Conservation (phyloP, 2,888 invertebrate species). For the Myopa testacea region DNA sequence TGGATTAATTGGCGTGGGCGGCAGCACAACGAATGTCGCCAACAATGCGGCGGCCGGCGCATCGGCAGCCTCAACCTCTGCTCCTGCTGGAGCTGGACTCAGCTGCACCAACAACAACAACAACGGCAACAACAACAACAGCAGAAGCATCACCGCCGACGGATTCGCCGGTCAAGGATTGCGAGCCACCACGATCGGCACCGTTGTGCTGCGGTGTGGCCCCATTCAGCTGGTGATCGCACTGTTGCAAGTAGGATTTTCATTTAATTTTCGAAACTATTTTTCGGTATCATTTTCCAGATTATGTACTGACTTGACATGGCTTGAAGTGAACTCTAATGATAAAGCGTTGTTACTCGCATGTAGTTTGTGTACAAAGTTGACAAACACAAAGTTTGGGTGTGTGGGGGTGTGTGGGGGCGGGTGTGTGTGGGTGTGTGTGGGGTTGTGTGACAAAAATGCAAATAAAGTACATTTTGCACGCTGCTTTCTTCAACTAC, state of each 20-base stretch:
- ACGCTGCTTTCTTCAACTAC: not conserved
- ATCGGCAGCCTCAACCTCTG: slow-evolving; percentile 13
- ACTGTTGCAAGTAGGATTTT: slow-evolving; percentile 79
- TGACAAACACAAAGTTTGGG: not conserved
- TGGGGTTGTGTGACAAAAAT: slow-evolving; percentile 1
- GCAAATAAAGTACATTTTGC: no score
- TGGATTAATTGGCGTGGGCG: slow-evolving; percentile 42
- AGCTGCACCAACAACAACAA: slow-evolving; percentile 28
- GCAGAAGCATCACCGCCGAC: slow-evolving; percentile 18
- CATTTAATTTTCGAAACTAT: not conserved
- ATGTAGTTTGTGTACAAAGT: not conserved
- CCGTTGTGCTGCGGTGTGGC: slow-evolving; percentile 90
- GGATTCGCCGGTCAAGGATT: slow-evolving; percentile 49
- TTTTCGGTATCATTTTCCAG: not conserved
- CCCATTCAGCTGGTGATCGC: slow-evolving; percentile 88
- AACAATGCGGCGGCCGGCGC: not conserved
- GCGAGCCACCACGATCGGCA: slow-evolving; percentile 86
- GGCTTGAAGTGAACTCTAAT: slow-evolving; percentile 26
- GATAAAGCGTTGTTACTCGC: slow-evolving; percentile 15
- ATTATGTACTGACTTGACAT: slow-evolving; percentile 1
- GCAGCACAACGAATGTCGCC: slow-evolving; percentile 31
- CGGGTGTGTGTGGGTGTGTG: no score
- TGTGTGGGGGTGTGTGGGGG: no score
- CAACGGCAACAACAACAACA: slow-evolving; percentile 27
- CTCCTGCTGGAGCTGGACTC: not conserved